These are phyloP conservation scores for Steinernema hermaphroditum DNA, from an alignment of 2,888 invertebrate species.

Conservation along the genomic window DNA sequence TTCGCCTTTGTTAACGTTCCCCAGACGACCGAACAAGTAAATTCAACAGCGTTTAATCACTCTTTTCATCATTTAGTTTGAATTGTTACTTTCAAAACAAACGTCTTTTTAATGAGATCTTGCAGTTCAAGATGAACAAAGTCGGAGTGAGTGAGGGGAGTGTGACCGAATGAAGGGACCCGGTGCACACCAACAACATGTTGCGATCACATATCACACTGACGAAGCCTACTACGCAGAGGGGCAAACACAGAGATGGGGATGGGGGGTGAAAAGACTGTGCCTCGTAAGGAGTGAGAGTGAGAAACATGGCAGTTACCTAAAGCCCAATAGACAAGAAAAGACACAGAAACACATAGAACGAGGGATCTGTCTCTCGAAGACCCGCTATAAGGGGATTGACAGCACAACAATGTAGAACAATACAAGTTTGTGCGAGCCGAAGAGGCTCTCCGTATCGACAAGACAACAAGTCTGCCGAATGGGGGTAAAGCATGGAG, in stretches of 20 bases:
- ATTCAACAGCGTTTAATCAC: conserved; percentile 21
- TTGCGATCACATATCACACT: background rate
- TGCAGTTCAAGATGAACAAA: conserved; percentile 29
- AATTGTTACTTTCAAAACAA: conserved; percentile 3
- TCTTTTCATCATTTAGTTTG: conserved; percentile 4
- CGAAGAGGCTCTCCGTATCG: conserved; percentile 19
- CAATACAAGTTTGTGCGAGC: background rate
- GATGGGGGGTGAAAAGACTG: background rate
- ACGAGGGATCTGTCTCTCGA: conserved; percentile 1
- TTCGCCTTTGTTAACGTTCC: too few relatives aligned
- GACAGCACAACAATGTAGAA: conserved; percentile 1
- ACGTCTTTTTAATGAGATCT: conserved; percentile 27
- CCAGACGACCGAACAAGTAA: too few relatives aligned
- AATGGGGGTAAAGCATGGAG: background rate
- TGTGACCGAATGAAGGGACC: background rate
- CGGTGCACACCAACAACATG: background rate
- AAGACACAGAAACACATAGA: background rate
- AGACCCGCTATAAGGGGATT: conserved; percentile 28
- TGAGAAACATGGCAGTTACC: conserved; percentile 24
- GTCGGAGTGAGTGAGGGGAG: conserved; percentile 4
- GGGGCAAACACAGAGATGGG: too few relatives aligned
- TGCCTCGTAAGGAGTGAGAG: conserved; percentile 17
- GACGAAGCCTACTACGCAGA: background rate
- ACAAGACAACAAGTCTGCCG: background rate
- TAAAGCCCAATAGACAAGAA: conserved; percentile 15